Evolutionary conservation across 2,113 vertebrate species (phyloP), one percentile per base, ranked within the genome.

Genomic region (Hystrix cristata): DNA sequence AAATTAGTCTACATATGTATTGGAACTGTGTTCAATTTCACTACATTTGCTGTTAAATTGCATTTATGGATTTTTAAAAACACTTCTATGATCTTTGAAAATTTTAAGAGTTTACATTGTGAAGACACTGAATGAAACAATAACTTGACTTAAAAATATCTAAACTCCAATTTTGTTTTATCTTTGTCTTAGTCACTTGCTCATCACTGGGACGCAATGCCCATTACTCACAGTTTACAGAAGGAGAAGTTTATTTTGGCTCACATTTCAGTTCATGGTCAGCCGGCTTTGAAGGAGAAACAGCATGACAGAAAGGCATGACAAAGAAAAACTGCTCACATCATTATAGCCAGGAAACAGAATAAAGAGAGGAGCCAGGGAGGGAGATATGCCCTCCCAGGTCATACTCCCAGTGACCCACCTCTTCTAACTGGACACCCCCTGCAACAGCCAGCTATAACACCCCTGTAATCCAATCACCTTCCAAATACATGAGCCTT

Each of bases 131-230:
- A 86, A 72, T 62, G 67, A 95, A 78, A 29, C 18, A 80, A 83
- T 76, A 86, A 76, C 2, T 93, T 87, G 14, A 46, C 55, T 92
- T 84, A 87, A 96, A 92, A 64, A 62, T 60, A n/a, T 48, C 43
- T 83, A 83, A 87, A 59, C 5, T 60, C 38, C 21, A 55, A 3
- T 88, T 72, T 38, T 53, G 29, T n/a, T 64, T 81, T 87, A 16
- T 19, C 12, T n/a, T 15, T 79, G 76, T 55, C 74, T 51, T 31
- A 78, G 74, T 51, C 3, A 31, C 46, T 78, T 51, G 51, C 6
- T 76, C 14, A 15, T 48, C 74, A 29, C 25, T 51, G 46, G 25
- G 46, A 2, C 27, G 31, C 27, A 51, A 78, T 4, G 31, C 12
- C 1, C 43, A 38, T 72, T 38, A 74, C 29, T 48, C 29, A 27